Base-by-base conservation (phyloP, 2,888 invertebrate genomes). In the Tetranychus truncatus region DNA sequence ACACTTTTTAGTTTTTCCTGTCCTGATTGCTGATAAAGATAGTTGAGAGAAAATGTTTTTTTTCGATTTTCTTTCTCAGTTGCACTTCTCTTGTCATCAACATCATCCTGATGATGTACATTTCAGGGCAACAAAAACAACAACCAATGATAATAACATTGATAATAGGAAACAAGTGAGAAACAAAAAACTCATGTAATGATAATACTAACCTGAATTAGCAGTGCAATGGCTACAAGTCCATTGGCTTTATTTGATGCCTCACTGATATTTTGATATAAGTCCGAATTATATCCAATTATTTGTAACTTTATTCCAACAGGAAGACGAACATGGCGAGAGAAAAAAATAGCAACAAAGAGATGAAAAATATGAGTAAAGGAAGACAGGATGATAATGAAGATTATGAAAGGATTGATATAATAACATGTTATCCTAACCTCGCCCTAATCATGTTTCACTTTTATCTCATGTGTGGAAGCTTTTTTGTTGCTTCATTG, bases 211-310 rank as follows among this genome's bases (percentile, higher is more conserved):
- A 96, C 96, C 91, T 96, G 95, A 80, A 96, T 86, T 80, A 97
- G 88, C 79, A 96, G 87, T 77, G 95, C 91, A 82, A 97, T 90
- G 78, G 92, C 95, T 79, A 95, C 91, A 82, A 97, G 89, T 81
- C 97, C 97, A 84, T 95, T 92, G 78, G 95, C 92, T 83, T 91
- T 89, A 82, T 91, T 90, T 18, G 77, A 76, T 78, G 96, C 96
- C 84, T 95, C 92, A 76, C 94, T 91, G 85, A 94, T 93, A 86
- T 96, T 96, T 81, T 89, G 89, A 86, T 96, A 96, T 80, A 97
- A 88, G 85, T 96, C 95, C 77, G 93, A 91, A 86, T 97, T 97
- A 87, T 93, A 97, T 81, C 95, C 96, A 85, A 95, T 92, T 86
- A 96, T 91, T 87, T 97, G 96, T 82, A 96, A 90, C 95, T 96